Base-by-base conservation (phyloP, 2,113 vertebrate genomes). In the Pomatorhinus ruficollis region DNA sequence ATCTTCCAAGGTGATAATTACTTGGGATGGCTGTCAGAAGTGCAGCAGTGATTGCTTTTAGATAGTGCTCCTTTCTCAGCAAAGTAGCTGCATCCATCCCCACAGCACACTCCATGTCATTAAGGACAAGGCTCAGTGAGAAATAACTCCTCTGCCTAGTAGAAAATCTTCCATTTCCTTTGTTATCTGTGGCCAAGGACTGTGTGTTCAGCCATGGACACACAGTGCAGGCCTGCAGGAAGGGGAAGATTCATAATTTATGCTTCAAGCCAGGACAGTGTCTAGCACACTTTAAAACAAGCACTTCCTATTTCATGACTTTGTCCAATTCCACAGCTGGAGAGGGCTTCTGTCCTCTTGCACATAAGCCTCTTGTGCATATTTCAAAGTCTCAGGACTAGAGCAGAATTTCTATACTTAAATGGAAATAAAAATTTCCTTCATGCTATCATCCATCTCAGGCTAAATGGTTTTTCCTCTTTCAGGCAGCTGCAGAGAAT, bases 181-280 rank as follows among this genome's bases (percentile, higher is more conserved):
- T 88, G 57, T 89, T 96, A 80, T 74, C n/a, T 20, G 83, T 39
- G 40, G 87, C 94, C 95, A 96, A 96, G 96, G 61, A 96, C 95
- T 89, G 78, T 39, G 53, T 93, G 96, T 97, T 95, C 95, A 96
- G 93, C 87, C 87, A 63, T 2, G 65, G 59, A 85, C 59, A 87
- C 74, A 49, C 37, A 50, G 45, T 42, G 84, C 93, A 87, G 82
- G 59, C 78, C 84, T 61, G 59, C 93, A 95, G 95, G 91, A 96
- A 96, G 81, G 83, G 87, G 84, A 85, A 88, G 82, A 93, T 77
- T 59, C 63, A 93, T 83, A 18, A 83, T 82, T 88, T 87, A n/a
- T 40, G 21, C 30, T 61, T 35, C 0, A 9, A 90, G 90, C 91
- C 94, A 95, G n/a, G 81, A 79, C 69, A 70, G 31, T 45, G 70